A percentile compares a stretch with the other conserved stretches of the same genome.
These are phyloP conservation scores for Arctia plantaginis DNA, from an alignment of 2,888 invertebrate species.

Conservation along the genomic window DNA sequence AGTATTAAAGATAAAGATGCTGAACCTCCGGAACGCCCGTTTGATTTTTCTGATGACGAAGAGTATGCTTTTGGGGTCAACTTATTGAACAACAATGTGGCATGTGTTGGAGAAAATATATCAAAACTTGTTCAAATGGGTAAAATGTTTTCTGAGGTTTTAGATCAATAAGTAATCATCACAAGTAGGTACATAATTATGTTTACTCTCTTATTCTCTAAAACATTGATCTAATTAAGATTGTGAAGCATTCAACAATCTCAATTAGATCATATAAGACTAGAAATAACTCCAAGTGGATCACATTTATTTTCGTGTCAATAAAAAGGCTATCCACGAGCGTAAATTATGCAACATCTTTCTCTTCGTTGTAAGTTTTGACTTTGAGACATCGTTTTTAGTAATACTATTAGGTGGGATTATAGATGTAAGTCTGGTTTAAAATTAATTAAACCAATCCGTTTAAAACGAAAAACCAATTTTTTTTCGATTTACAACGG, in stretches of 20 bases:
- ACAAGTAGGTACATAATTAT: background rate
- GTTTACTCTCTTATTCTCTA: background rate
- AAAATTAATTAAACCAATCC: too few species aligned
- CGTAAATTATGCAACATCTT: background rate
- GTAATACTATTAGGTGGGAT: background rate
- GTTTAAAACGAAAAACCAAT: too few species aligned
- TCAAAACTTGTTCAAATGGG: slow-evolving; percentile 81
- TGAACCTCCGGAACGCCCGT: slow-evolving; percentile 72
- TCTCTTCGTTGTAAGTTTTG: background rate
- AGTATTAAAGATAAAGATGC: slow-evolving; percentile 61
- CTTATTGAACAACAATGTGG: slow-evolving; percentile 79
- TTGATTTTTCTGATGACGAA: slow-evolving; percentile 80
- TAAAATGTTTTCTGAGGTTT: slow-evolving; percentile 42
- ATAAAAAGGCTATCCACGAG: background rate
- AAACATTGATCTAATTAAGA: background rate
- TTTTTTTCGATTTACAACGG: too few species aligned
- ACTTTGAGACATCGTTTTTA: background rate
- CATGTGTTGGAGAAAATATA: slow-evolving; percentile 79
- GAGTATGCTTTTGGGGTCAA: slow-evolving; percentile 81
- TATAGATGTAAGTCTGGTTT: background rate
- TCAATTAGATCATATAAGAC: background rate
- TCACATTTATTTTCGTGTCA: background rate
- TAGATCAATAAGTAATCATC: background rate
- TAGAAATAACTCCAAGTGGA: background rate
- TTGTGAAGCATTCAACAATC: background rate